These are phyloP conservation scores for Scolanthus callimorphus DNA, from an alignment of 92 coral and sea anemone genomes.

Conservation along the genomic window DNA sequence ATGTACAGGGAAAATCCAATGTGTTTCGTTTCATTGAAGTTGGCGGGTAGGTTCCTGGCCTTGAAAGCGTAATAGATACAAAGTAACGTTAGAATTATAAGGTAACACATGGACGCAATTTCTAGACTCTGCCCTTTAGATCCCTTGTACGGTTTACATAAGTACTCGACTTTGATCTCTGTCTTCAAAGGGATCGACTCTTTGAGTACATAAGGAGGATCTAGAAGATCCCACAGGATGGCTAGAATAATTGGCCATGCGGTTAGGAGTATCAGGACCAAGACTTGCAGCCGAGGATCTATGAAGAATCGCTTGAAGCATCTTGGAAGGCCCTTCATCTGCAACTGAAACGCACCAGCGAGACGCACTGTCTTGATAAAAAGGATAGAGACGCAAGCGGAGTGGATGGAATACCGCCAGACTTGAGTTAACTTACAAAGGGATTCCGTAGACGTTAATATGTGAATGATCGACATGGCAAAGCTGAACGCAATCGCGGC, in stretches of 20 bases:
- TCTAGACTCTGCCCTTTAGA: conserved; percentile 26
- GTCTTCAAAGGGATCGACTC: neutral
- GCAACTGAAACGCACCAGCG: conserved; percentile 39
- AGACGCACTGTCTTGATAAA: conserved; percentile 44
- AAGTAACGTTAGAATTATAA: conserved; percentile 22
- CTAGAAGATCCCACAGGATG: conserved; percentile 28
- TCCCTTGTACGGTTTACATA: conserved; percentile 42
- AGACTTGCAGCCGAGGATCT: conserved; percentile 23
- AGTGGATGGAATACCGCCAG: conserved; percentile 27
- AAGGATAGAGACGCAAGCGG: conserved; percentile 30
- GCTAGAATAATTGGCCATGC: conserved; percentile 21
- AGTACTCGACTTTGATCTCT: conserved; percentile 27
- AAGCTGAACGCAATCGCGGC: conserved; percentile 21
- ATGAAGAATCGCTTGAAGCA: conserved; percentile 37
- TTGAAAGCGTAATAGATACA: conserved; percentile 36
- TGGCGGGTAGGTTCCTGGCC: conserved; percentile 48
- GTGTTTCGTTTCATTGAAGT: conserved; percentile 45
- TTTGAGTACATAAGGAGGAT: conserved; percentile 14
- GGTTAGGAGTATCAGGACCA: conserved; percentile 17
- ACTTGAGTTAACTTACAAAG: conserved; percentile 31
- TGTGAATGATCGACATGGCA: conserved; percentile 31
- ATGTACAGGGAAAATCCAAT: conserved; percentile 48
- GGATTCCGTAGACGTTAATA: conserved; percentile 32
- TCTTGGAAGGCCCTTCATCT: conserved; percentile 27
- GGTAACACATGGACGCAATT: conserved; percentile 26